Evolutionary conservation across 2,888 invertebrate genomes (phyloP).

Genomic region (Cabera pusaria): DNA sequence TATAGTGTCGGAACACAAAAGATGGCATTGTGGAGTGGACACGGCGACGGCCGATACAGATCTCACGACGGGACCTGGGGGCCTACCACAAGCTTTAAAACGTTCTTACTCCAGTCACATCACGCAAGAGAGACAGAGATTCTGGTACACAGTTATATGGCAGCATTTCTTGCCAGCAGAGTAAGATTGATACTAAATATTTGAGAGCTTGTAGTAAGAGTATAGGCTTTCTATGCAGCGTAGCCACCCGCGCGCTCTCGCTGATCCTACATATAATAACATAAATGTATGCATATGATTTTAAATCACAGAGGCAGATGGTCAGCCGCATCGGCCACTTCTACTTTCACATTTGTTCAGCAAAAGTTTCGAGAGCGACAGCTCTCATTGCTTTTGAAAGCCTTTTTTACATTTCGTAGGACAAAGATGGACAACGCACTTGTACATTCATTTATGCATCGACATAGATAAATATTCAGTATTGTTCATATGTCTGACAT

Average conservation of each 20-base stretch:
- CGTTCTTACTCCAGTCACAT: too few relatives aligned
- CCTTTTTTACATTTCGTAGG: slow-evolving; percentile 8
- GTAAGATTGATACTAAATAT: too few relatives aligned
- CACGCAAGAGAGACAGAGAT: too few relatives aligned
- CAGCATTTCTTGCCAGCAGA: too few relatives aligned
- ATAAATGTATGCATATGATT: slow-evolving; percentile 24
- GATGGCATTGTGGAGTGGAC: slow-evolving; percentile 75
- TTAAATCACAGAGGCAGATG: slow-evolving; percentile 25
- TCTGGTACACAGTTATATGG: too few relatives aligned
- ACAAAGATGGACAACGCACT: slow-evolving; percentile 10
- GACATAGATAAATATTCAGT: slow-evolving; percentile 35
- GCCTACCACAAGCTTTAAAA: too few relatives aligned
- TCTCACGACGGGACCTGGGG: slow-evolving; percentile 47
- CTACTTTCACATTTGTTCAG: too few relatives aligned
- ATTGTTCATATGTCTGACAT: slow-evolving; percentile 35
- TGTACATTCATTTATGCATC: slow-evolving; percentile 18
- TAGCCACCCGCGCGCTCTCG: slow-evolving; percentile 31
- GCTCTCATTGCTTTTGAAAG: slow-evolving; percentile 5
- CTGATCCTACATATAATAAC: slow-evolving; percentile 31
- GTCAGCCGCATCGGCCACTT: too few relatives aligned
- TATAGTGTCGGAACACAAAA: slow-evolving; percentile 77
- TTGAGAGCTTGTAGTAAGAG: too few relatives aligned
- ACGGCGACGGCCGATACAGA: slow-evolving; percentile 75
- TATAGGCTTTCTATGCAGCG: too few relatives aligned
- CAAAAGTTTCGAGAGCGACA: slow-evolving; percentile 1